phyloP scores from a whole-genome alignment of 2,113 vertebrate species.

The Rostratula benghalensis region DNA sequence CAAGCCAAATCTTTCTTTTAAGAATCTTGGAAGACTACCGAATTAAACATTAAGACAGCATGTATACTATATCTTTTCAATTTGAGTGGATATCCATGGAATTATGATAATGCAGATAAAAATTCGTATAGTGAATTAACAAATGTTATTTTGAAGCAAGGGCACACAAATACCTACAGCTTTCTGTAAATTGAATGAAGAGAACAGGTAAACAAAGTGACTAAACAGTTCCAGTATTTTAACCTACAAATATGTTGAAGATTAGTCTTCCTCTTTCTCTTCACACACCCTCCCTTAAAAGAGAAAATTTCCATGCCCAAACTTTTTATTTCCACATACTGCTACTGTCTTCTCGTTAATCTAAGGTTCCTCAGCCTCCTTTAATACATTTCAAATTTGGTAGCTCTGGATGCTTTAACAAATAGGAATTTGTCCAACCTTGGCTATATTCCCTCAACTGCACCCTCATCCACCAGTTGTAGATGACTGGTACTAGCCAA shows the following conservation, averaged over 20 bases:
- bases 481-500: constrained; percentile 66
- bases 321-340: neutral
- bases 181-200: neutral
- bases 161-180: neutral
- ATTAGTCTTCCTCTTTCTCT: neutral
- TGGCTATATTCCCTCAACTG: constrained; percentile 27
- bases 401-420: neutral
- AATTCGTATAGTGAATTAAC: neutral
- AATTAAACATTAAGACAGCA: neutral
- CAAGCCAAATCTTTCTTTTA: neutral
- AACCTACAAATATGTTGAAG: neutral
- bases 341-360: neutral
- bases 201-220: neutral
- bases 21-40: neutral
- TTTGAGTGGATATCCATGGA: neutral
- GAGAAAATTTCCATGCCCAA: neutral
- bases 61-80: neutral
- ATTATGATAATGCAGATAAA: neutral
- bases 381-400: neutral
- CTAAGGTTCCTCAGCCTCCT: neutral
- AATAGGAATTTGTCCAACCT: constrained; percentile 27
- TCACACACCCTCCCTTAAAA: neutral
- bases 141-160: neutral
- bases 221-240: neutral
- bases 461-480: constrained; percentile 2